A percentile compares a stretch with the other conserved stretches of the same genome.
Conservation (phyloP, 1,140 invertebrate species). For the Drosophila littoralis region DNA sequence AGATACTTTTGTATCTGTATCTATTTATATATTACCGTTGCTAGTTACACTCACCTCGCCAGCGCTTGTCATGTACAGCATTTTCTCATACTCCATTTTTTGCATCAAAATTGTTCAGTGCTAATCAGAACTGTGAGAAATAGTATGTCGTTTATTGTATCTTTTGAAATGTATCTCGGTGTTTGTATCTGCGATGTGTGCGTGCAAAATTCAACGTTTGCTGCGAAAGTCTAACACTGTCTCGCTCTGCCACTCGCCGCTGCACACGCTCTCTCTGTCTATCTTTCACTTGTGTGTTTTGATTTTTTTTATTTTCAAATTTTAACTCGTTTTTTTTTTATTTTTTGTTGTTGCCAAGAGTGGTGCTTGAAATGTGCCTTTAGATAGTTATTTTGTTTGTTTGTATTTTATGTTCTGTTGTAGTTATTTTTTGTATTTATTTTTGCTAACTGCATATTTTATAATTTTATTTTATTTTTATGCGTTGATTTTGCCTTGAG, state of each 20-base stretch:
- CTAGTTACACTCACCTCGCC: conserved; percentile 57
- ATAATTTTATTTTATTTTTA: conserved; percentile 16
- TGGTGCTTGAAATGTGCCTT: conserved; percentile 41
- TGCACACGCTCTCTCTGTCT: conserved; percentile 38
- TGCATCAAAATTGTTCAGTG: no score
- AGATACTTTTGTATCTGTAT: conserved; percentile 13
- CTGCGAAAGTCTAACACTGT: conserved; percentile 70
- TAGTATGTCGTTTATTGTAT: conserved; percentile 30
- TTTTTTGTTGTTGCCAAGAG: conserved; percentile 17
- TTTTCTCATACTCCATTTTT: conserved; percentile 81
- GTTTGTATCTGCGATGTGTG: conserved; percentile 42
- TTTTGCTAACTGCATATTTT: conserved; percentile 18
- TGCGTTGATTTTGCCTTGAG: conserved; percentile 43
- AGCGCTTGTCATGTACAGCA: conserved; percentile 62
- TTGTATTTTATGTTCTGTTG: conserved; percentile 13
- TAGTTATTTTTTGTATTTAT: conserved; percentile 3
- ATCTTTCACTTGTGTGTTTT: conserved; percentile 67
- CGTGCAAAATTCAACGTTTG: conserved; percentile 60
- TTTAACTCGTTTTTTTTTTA: conserved; percentile 53
- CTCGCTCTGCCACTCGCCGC: conserved; percentile 48
- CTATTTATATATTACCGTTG: neutral
- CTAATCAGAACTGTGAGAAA: conserved; percentile 28
- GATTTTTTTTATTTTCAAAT: conserved; percentile 48
- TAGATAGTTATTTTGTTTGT: conserved; percentile 29
- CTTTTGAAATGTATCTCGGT: conserved; percentile 33